Percentiles rank a stretch among this genome's conserved stretches.
Conservation (phyloP, 2,888 invertebrate species). For the Amblyteles armatorius region DNA sequence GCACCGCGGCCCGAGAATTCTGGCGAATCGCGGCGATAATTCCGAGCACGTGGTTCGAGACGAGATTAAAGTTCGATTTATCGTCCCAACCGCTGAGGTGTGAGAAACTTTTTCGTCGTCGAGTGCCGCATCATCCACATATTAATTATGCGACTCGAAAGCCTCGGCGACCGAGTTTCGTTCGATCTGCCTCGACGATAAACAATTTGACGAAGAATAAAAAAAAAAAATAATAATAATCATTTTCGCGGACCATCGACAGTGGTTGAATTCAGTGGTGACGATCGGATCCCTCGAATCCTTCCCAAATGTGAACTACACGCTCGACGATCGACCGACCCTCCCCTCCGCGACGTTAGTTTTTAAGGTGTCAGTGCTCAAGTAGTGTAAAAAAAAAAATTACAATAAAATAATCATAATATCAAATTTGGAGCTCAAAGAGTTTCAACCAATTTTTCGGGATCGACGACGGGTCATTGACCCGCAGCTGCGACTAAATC, state of each 20-base stretch:
- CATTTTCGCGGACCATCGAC: background rate
- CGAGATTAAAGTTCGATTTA: background rate
- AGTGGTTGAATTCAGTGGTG: conserved; percentile 19
- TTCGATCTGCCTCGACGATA: background rate
- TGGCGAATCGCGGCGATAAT: conserved; percentile 11
- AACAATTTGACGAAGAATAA: background rate
- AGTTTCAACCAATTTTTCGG: no score
- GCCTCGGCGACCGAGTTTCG: background rate
- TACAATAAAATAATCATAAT: background rate
- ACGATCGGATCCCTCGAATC: conserved; percentile 1
- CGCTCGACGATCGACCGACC: background rate
- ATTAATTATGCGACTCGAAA: background rate
- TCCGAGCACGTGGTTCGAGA: conserved; percentile 10
- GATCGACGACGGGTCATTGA: conserved; percentile 6
- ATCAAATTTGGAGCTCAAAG: background rate
- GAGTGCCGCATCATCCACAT: background rate
- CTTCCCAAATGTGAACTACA: background rate
- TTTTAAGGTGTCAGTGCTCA: background rate
- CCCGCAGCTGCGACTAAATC: background rate
- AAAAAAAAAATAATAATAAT: background rate
- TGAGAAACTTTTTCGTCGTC: background rate
- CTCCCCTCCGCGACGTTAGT: background rate
- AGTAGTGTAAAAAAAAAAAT: background rate
- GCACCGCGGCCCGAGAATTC: background rate
- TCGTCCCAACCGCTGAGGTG: background rate